phyloP scores from a whole-genome alignment of 2,113 vertebrate species.

The Illadopsis cleaveri region DNA sequence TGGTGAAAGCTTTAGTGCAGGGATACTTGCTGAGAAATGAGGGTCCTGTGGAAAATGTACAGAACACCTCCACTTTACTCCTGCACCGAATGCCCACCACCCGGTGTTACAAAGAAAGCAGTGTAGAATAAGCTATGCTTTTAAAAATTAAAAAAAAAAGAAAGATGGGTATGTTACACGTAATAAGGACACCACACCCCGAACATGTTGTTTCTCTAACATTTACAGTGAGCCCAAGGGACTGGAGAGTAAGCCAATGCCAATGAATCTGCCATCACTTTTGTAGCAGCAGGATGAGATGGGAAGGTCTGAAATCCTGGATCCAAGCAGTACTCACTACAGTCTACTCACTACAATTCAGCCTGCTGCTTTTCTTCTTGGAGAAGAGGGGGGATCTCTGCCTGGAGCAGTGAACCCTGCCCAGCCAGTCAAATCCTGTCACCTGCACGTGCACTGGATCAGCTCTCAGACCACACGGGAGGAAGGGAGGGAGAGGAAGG shows the following conservation, averaged over 20 bases:
- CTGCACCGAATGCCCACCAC: background rate
- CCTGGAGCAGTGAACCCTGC: background rate
- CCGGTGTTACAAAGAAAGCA: background rate
- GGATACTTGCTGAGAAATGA: background rate
- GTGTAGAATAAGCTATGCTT: background rate
- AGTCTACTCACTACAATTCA: background rate
- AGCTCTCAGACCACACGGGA: background rate
- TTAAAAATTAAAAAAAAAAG: background rate
- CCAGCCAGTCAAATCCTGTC: background rate
- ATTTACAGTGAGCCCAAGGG: background rate
- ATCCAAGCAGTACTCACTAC: background rate
- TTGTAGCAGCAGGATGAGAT: background rate
- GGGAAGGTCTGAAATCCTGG: background rate
- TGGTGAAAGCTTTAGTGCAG: background rate
- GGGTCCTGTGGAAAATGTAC: background rate
- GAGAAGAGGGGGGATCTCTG: background rate
- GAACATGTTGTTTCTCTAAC: background rate
- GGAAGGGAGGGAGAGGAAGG: slow-evolving; percentile 63
- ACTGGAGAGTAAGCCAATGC: background rate
- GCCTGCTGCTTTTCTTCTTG: background rate
- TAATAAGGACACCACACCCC: background rate
- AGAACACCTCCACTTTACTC: background rate
- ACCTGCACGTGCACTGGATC: background rate
- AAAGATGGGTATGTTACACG: background rate
- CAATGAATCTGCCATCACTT: slow-evolving; percentile 22